Percentiles rank a stretch among this genome's conserved stretches.
These are phyloP conservation scores for Toxotes chatareus DNA, from an alignment of 2,113 vertebrate genomes.

Conservation along the genomic window DNA sequence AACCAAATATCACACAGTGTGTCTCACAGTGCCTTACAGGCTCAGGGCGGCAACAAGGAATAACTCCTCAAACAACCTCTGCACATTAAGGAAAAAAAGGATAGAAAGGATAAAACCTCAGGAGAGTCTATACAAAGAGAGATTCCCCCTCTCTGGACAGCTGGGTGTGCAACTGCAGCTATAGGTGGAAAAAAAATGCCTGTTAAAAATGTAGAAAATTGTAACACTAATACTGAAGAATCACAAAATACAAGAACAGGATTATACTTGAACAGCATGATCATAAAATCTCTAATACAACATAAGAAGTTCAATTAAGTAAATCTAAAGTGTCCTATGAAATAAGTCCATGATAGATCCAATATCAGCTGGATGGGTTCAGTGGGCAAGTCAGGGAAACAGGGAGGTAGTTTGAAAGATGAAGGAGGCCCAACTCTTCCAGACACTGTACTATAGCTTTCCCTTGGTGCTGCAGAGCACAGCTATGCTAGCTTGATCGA, in stretches of 20 bases:
- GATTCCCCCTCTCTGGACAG: constrained; percentile 24
- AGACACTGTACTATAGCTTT: neutral
- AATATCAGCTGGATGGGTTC: neutral
- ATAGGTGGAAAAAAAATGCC: constrained; percentile 6
- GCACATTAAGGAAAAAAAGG: neutral
- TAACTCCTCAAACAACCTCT: constrained; percentile 31
- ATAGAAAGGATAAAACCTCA: constrained; percentile 7
- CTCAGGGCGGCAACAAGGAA: constrained; percentile 2
- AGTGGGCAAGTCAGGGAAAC: neutral
- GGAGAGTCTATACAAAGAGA: constrained; percentile 34
- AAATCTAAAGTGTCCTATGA: neutral
- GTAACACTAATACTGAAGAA: neutral
- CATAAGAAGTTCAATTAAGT: neutral
- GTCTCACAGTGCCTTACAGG: neutral
- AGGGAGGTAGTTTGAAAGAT: neutral
- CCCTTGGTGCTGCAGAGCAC: neutral
- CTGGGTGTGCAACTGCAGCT: constrained; percentile 20
- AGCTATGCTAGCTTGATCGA: constrained; percentile 22
- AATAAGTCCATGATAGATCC: neutral
- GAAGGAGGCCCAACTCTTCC: neutral
- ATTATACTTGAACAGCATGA: neutral
- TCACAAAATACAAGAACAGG: neutral
- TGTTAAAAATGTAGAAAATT: constrained; percentile 6
- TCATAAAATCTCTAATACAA: neutral
- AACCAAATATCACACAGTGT: neutral